Evolutionary conservation across 2,888 invertebrate species (phyloP).

Genomic region (Pogonocherus hispidulus): DNA sequence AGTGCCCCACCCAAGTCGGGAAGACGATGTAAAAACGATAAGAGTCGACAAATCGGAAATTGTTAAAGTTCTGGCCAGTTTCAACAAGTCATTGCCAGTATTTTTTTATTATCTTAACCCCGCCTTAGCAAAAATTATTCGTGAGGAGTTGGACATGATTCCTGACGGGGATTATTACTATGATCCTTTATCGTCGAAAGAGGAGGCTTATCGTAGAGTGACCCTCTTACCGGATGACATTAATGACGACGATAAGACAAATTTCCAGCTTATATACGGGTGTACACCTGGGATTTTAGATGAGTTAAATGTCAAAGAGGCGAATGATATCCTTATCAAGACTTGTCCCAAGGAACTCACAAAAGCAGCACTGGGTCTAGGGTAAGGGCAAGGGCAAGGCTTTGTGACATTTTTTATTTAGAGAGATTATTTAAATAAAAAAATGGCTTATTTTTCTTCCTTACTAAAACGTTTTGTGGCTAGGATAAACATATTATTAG

Average conservation of each 20-base stretch:
- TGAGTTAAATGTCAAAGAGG: conserved; percentile 82
- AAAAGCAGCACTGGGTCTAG: conserved; percentile 42
- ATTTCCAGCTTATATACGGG: conserved; percentile 76
- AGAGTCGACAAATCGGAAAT: conserved; percentile 80
- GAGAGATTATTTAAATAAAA: background rate
- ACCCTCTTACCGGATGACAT: conserved; percentile 81
- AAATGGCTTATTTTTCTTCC: no score
- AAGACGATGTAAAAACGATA: conserved; percentile 73
- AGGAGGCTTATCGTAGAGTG: conserved; percentile 80
- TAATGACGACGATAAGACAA: conserved; percentile 75
- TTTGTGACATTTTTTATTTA: background rate
- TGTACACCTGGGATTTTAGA: conserved; percentile 71
- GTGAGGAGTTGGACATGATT: conserved; percentile 80
- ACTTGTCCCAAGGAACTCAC: conserved; percentile 71
- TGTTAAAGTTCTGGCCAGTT: conserved; percentile 82
- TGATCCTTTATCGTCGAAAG: conserved; percentile 73
- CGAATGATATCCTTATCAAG: conserved; percentile 84
- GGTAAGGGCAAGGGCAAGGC: conserved; percentile 40
- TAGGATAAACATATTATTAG: no score
- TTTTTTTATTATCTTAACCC: conserved; percentile 85
- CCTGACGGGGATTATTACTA: conserved; percentile 71
- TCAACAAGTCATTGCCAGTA: conserved; percentile 82
- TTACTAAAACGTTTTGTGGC: no score
- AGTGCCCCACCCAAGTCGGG: conserved; percentile 73
- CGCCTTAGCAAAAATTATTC: conserved; percentile 77